Base-by-base conservation (phyloP, 2,888 invertebrate genomes). In the Cephus spinipes region DNA sequence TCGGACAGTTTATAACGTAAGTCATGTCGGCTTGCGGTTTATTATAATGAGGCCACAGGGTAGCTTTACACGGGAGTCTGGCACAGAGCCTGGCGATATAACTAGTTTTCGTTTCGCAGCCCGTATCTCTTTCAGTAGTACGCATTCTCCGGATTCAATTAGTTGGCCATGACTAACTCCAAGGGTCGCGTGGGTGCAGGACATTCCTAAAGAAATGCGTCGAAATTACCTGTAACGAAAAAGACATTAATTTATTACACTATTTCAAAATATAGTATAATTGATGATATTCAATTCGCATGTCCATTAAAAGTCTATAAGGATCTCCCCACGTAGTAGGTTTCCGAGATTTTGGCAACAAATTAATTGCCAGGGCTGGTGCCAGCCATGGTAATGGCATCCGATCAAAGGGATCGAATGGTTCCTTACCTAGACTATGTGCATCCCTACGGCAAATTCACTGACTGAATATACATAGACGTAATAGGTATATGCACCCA, bases 51-150 rank as follows among this genome's bases (percentile, higher is more conserved):
- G 83, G 79, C 76, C 82, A 74, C 76, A 75, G 80, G 83, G 77
- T 83, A 85, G 84, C 84, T 86, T 87, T 84, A 88, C 88, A 88
- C 81, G 87, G 79, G 78, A 76, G 83, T 79, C 85, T 88, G 88
- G 88, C 88, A 88, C 81, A 55, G 84, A 83, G 87, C 87, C 88
- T 83, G 80, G 79, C 80, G 75, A 83, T 85, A 80, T 79, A 83
- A 83, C 83, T 82, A 82, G 78, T 81, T 83, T 84, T 82, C 82
- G 77, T 79, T 81, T 81, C 77, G 15, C 55, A 71, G 71, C 32
- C 71, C 32, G 71, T 71, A 71, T 71, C 31, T 31, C 33, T 71
- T 71, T 33, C 71, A 23, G 23, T 2, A 55, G 23, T 55, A 55
- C 55, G 23, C 55, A 55, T 23, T 55, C 55, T 55, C 55, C 9